phyloP scores from a whole-genome alignment of 2,797 vertebrate species.

The Salarias fasciatus region DNA sequence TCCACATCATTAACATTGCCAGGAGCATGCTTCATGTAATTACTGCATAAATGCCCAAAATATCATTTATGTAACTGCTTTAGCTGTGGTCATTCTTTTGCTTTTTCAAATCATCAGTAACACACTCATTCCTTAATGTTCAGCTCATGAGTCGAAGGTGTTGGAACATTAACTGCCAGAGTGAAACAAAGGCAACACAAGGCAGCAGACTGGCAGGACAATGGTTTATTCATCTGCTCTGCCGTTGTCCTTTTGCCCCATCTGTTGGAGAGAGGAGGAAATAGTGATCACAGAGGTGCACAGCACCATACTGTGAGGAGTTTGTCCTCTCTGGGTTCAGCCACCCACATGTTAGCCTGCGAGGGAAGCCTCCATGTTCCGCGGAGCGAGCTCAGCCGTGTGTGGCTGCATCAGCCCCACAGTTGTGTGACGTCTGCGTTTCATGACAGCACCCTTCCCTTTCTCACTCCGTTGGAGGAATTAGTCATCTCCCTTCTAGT shows the following conservation, averaged over 20 bases:
- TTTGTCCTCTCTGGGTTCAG: constrained; percentile 41
- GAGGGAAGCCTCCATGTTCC: constrained; percentile 49
- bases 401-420: constrained; percentile 28
- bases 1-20: constrained; percentile 68
- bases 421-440: constrained; percentile 53
- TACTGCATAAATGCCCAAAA: constrained; percentile 53
- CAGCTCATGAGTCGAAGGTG: constrained; percentile 42
- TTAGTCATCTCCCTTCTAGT: constrained; percentile 77
- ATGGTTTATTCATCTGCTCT: constrained; percentile 22
- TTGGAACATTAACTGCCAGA: constrained; percentile 41
- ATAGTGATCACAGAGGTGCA: constrained; percentile 31
- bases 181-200: constrained; percentile 36
- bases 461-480: constrained; percentile 63
- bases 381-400: constrained; percentile 31
- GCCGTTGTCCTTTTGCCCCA: constrained; percentile 77
- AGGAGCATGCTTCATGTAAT: constrained; percentile 70
- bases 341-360: constrained; percentile 25
- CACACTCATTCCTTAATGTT: constrained; percentile 20
- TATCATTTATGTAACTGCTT: constrained; percentile 59
- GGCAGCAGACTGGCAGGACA: constrained; percentile 26
- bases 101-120: constrained; percentile 46
- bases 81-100: constrained; percentile 64
- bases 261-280: constrained; percentile 78
- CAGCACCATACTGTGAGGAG: constrained; percentile 17
- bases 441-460: constrained; percentile 60